These are phyloP conservation scores for Potamarius usumacintae DNA, from an alignment of 2,113 vertebrate species.

Conservation along the genomic window DNA sequence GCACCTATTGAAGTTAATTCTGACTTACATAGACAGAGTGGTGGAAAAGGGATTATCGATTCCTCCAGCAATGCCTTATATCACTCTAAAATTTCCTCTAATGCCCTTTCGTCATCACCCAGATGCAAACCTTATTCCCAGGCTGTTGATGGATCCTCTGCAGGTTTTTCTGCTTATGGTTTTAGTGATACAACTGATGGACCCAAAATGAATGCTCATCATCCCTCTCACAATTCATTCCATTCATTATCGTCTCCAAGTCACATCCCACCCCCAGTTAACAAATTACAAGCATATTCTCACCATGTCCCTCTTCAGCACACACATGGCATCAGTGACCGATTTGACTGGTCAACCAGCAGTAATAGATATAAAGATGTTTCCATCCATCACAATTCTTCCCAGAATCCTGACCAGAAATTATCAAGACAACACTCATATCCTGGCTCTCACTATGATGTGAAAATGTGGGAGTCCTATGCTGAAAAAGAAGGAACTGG, in stretches of 20 bases:
- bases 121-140: constrained; percentile 70
- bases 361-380: constrained; percentile 71
- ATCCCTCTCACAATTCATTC: constrained; percentile 67
- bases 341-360: constrained; percentile 66
- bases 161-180: constrained; percentile 64
- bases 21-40: constrained; percentile 62
- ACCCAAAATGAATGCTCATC: constrained; percentile 63
- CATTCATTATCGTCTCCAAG: constrained; percentile 64
- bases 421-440: constrained; percentile 61
- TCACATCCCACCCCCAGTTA: constrained; percentile 56
- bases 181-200: constrained; percentile 69
- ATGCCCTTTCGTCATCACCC: constrained; percentile 68
- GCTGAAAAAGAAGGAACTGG: constrained; percentile 63
- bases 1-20: constrained; percentile 60
- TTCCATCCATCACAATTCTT: constrained; percentile 60
- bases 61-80: constrained; percentile 56
- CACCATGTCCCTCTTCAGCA: constrained; percentile 67
- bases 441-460: constrained; percentile 67
- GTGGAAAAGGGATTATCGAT: constrained; percentile 60
- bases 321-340: constrained; percentile 65
- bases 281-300: constrained; percentile 72
- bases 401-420: constrained; percentile 63
- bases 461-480: constrained; percentile 75
- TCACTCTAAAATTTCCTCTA: constrained; percentile 57
- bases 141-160: constrained; percentile 65